Evolutionary conservation across 2,888 invertebrate genomes (phyloP), one percentile per base, ranked within the genome.

Genomic region (Anaspis maculata): DNA sequence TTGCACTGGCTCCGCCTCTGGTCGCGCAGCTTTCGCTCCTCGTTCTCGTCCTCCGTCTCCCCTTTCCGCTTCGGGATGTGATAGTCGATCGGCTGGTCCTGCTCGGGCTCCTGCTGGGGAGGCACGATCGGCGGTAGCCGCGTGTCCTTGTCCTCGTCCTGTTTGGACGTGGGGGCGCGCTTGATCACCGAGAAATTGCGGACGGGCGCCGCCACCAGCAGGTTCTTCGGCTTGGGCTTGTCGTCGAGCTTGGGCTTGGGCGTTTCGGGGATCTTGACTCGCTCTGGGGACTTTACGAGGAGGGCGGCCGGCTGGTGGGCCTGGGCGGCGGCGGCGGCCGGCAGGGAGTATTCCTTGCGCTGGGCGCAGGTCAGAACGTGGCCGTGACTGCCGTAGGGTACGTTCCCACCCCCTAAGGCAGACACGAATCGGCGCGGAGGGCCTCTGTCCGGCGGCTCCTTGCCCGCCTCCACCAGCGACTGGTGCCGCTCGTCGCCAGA

Each of bases 71-170:
- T 87, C 13, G 88, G 88, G 45, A 89, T 84, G 55, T 80, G 88
- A 60, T 89, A 89, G 59, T 89, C 88, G 40, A 89, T 89, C 0
- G 89, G 89, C 51, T 88, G 88, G 40, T 89, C 88, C 51, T 64
- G 52, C 54, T 53, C 54, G 26, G 57, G 53, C 44, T 59, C 57
- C 32, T 56, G 56, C 10, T 32, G 32, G 7, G 36, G 27, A 11
- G 33, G 13, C 15, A 43, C 25, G 13, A 38, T 42, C 10, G 49
- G 34, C n/a, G 54, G 49, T 13, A 59, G 37, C 30, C 55, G 41
- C 24, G 50, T 52, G 13, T 57, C 57, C 48, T 53, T 59, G 46
- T 53, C 66, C 46, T 55, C 59, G 47, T 61, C 54, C 45, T 48
- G 43, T 49, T 59, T 49, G 36, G 49, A 48, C 78, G 77, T 10